Percentiles rank a stretch among this genome's conserved stretches.
phyloP scores from a whole-genome alignment of 2,797 vertebrate species.

The Rhinichthys osculus region DNA sequence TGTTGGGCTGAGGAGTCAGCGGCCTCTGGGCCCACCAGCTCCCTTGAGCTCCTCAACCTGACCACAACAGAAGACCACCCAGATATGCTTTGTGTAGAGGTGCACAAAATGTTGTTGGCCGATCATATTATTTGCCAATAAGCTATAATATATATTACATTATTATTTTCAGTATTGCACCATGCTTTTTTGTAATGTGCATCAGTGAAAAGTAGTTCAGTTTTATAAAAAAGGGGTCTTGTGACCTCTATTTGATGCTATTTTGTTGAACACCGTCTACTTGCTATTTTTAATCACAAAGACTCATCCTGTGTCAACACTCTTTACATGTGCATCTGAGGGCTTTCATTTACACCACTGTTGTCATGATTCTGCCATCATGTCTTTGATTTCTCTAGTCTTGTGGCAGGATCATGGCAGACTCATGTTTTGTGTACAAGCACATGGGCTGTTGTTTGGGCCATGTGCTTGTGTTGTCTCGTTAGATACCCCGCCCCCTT shows the following conservation, averaged over 20 bases:
- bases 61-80: slow-evolving; percentile 17
- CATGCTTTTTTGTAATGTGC: neutral
- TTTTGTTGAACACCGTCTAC: neutral
- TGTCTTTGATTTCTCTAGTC: too few relatives aligned
- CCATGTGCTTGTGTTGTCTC: too few relatives aligned
- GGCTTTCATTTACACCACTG: too few relatives aligned
- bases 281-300: neutral
- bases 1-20: slow-evolving; percentile 35
- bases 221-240: neutral
- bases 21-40: slow-evolving; percentile 12
- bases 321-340: neutral
- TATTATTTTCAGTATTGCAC: slow-evolving; percentile 1
- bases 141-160: neutral
- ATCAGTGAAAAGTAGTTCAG: neutral
- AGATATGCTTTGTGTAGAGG: neutral
- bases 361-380: neutral
- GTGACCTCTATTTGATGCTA: neutral
- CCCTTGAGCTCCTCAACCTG: slow-evolving; percentile 19
- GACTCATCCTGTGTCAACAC: neutral
- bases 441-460: too few relatives aligned
- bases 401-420: too few relatives aligned
- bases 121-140: neutral
- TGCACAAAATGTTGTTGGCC: neutral
- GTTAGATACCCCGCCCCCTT: too few relatives aligned
- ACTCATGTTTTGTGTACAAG: too few relatives aligned